A percentile compares a stretch with the other conserved stretches of the same genome.
phyloP scores from a whole-genome alignment of 2,113 vertebrate genomes.

The Progne subis region DNA sequence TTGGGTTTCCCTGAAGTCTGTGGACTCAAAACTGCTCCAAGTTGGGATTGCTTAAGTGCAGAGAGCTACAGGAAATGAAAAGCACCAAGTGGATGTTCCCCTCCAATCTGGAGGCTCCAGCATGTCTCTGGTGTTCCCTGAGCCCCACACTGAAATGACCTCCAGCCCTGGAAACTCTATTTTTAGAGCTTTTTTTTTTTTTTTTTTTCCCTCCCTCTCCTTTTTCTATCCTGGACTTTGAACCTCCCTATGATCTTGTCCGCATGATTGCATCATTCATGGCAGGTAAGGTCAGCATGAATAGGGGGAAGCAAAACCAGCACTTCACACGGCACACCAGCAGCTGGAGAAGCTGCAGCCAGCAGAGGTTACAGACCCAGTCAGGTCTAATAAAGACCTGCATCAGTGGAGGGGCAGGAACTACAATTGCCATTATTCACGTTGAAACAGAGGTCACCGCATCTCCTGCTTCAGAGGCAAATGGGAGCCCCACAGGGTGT shows the following conservation, averaged over 20 bases:
- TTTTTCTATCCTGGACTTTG: constrained; percentile 16
- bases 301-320: constrained; percentile 36
- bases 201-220: not conserved
- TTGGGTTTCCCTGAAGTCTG: not conserved
- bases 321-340: not conserved
- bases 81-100: not conserved
- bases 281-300: constrained; percentile 21
- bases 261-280: not conserved
- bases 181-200: not conserved
- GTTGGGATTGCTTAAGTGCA: not conserved
- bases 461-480: not conserved
- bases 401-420: constrained; percentile 17
- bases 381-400: constrained; percentile 50
- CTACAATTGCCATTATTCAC: not conserved
- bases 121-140: not conserved
- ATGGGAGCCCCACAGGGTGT: not conserved
- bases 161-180: not conserved
- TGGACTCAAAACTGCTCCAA: not conserved
- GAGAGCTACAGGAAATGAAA: not conserved
- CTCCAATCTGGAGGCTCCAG: not conserved
- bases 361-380: constrained; percentile 34
- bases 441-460: constrained; percentile 3
- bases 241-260: not conserved
- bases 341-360: constrained; percentile 12
- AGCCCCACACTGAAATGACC: not conserved